phyloP scores from a whole-genome alignment of 2,797 vertebrate species.

The Coranthus polyacanthus region DNA sequence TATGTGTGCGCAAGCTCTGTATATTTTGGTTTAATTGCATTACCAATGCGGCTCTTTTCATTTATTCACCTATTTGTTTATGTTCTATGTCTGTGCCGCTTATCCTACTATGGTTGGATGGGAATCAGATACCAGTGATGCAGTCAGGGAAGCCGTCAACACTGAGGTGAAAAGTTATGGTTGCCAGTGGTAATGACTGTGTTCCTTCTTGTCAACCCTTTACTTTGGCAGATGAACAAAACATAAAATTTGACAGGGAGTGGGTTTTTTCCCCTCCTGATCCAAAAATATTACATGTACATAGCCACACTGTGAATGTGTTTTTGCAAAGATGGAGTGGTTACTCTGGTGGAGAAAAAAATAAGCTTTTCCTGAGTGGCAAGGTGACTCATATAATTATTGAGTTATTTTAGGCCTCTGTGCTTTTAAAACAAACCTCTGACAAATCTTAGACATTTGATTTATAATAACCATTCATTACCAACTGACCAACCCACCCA shows the following conservation, averaged over 20 bases:
- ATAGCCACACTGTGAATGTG: constrained; percentile 67
- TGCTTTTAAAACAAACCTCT: constrained; percentile 75
- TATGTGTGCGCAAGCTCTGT: constrained; percentile 25
- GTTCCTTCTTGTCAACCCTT: constrained; percentile 80
- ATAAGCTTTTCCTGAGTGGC: constrained; percentile 75
- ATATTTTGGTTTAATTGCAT: constrained; percentile 54
- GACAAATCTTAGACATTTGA: constrained; percentile 76
- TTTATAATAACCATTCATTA: constrained; percentile 78
- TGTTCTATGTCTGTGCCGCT: constrained; percentile 46
- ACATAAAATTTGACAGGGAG: constrained; percentile 79
- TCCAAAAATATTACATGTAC: constrained; percentile 83
- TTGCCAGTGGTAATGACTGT: constrained; percentile 83
- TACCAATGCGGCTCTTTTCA: constrained; percentile 40
- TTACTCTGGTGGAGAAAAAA: constrained; percentile 72
- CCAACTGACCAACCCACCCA: constrained; percentile 50
- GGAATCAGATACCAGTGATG: constrained; percentile 73
- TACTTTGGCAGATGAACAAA: constrained; percentile 84
- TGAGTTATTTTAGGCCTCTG: constrained; percentile 76
- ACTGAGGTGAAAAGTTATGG: constrained; percentile 75
- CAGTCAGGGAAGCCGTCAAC: constrained; percentile 71
- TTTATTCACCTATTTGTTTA: constrained; percentile 69
- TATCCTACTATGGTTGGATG: constrained; percentile 57
- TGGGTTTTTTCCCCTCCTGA: constrained; percentile 54
- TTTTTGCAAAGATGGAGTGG: constrained; percentile 73
- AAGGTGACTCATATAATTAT: constrained; percentile 83